Evolutionary conservation across 2,888 invertebrate species (phyloP), one percentile per base, ranked within the genome.

Genomic region (Leucoma salicis): DNA sequence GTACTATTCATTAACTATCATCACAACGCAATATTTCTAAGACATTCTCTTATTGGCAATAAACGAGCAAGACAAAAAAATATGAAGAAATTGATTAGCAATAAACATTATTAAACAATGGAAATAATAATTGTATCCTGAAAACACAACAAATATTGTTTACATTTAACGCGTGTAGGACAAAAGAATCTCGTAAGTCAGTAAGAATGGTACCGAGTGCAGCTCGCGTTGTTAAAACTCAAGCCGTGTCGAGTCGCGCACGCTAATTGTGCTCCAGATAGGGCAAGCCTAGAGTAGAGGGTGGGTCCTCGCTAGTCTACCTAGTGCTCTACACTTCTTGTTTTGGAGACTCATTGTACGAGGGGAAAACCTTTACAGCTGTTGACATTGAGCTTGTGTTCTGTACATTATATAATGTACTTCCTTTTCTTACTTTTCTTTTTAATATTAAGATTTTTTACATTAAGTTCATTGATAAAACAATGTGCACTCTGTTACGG

Each of bases 191-290:
- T 70, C 72, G 63, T 68, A 63, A 70, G 73, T 63, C 54, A 57
- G 72, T 74, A 74, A 84, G 83, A 85, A 85, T 78, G 86, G 81
- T 73, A 81, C 79, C 72, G 79, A 85, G 84, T 78, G 80, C 74
- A 78, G 80, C 74, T 77, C 70, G 78, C 80, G 86, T 89, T 89
- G 86, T 88, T 88, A 87, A 85, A 86, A 83, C 85, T 88, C 78
- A 82, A 89, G 87, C 73, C 79, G 85, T 75, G 86, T 87, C 72
- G 85, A 87, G 86, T 70, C 80, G 73, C 83, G 79, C 83, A 74
- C 85, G 84, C 87, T 89, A 89, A 89, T 89, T 89, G 88, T 87
- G 78, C 85, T 75, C 82, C 71, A 74, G 70, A 71, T 74, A 70
- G 74, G 69, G 58, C 54, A 54, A 48, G 45, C 42, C 59, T 57